Evolutionary conservation across 2,888 invertebrate species (phyloP).

Genomic region (Melanophora roralis): DNA sequence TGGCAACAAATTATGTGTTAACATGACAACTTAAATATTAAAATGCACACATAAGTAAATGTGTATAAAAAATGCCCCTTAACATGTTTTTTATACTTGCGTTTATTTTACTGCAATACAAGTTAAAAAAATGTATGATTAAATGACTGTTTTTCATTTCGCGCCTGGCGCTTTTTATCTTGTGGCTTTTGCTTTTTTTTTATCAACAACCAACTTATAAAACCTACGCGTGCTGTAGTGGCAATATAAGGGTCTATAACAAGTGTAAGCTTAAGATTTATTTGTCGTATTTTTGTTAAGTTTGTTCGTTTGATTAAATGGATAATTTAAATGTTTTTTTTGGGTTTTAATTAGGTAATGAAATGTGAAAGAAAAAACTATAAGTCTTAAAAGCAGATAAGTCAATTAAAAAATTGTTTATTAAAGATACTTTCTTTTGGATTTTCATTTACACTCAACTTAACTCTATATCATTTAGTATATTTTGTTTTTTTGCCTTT

Average conservation of each 20-base stretch:
- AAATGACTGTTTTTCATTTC: conserved; percentile 42
- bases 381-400: conserved; percentile 7
- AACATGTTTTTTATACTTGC: conserved; percentile 19
- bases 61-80: conserved; percentile 33
- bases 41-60: conserved; percentile 18
- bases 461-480: no score
- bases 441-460: no score
- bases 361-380: background rate
- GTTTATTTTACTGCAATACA: background rate
- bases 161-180: conserved; percentile 57
- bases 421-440: no score
- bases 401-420: conserved; percentile 13
- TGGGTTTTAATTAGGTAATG: conserved; percentile 13
- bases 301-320: background rate
- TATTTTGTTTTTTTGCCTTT: no score
- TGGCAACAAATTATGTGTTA: conserved; percentile 60
- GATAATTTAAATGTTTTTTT: conserved; percentile 18
- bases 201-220: background rate
- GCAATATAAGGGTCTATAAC: background rate
- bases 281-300: background rate
- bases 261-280: background rate
- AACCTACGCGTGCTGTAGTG: conserved; percentile 35
- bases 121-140: conserved; percentile 33
- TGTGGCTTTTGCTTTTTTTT: background rate
- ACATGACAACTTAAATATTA: conserved; percentile 53